phyloP scores from a whole-genome alignment of 2,888 invertebrate species.

The Pandemis heparana region DNA sequence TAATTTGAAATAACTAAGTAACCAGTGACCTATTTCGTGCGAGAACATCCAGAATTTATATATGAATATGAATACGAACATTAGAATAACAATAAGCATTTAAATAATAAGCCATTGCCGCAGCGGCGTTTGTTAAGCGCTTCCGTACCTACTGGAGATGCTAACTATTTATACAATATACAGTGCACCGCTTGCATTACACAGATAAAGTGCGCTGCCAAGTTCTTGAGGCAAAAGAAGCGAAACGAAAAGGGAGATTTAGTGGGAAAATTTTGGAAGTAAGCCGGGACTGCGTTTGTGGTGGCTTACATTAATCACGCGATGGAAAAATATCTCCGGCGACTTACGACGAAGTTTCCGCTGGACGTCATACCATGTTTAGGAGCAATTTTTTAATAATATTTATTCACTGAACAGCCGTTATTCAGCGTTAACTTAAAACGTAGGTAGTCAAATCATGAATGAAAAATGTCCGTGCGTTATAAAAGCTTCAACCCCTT shows the following conservation, averaged over 20 bases:
- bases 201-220: constrained; percentile 83
- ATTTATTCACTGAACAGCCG: not conserved
- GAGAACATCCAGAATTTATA: not conserved
- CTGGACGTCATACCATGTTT: constrained; percentile 55
- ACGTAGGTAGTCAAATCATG: not conserved
- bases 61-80: not conserved
- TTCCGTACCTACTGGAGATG: constrained; percentile 44
- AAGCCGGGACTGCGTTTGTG: constrained; percentile 78
- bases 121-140: constrained; percentile 38
- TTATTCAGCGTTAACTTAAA: not conserved
- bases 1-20: too few relatives aligned
- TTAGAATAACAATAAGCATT: constrained; percentile 41
- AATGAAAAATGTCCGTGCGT: not conserved
- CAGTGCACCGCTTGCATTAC: constrained; percentile 78
- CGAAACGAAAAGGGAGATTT: constrained; percentile 80
- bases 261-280: constrained; percentile 83
- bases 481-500: not conserved
- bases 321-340: constrained; percentile 72
- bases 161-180: constrained; percentile 77
- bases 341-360: constrained; percentile 60
- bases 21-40: not conserved
- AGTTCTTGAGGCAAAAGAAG: constrained; percentile 81
- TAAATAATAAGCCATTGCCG: constrained; percentile 21
- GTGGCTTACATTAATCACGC: constrained; percentile 78
- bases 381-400: constrained; percentile 35